Evolutionary conservation across 2,888 invertebrate genomes (phyloP).

Genomic region (Aphrophora alni): DNA sequence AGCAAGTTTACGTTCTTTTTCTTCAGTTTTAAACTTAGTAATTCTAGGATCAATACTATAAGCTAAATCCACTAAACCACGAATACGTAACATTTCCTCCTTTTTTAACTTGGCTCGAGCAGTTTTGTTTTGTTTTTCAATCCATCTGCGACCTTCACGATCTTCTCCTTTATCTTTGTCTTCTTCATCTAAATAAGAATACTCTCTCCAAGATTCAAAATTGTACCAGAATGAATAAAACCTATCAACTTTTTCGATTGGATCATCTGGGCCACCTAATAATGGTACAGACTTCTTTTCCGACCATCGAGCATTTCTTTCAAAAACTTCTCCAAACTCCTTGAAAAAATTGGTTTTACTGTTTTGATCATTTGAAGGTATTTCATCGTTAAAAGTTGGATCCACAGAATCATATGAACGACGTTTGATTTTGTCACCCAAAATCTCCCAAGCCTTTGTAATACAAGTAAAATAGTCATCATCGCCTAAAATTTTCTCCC

Average conservation of each 20-base stretch:
- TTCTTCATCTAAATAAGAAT: slow-evolving; percentile 97
- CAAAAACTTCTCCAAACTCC: slow-evolving; percentile 63
- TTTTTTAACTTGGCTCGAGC: slow-evolving; percentile 93
- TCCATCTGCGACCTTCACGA: slow-evolving; percentile 75
- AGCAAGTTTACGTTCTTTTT: slow-evolving; percentile 88
- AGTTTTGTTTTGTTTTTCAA: slow-evolving; percentile 97
- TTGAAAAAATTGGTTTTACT: slow-evolving; percentile 61
- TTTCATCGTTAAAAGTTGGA: slow-evolving; percentile 87
- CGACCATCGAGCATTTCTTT: slow-evolving; percentile 89
- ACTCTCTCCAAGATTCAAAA: slow-evolving; percentile 99
- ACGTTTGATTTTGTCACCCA: slow-evolving; percentile 80
- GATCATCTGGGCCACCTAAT: slow-evolving; percentile 77
- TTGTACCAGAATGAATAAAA: slow-evolving; percentile 99
- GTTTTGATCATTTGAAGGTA: slow-evolving; percentile 76
- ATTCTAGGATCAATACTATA: slow-evolving; percentile 95
- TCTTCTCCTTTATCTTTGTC: slow-evolving; percentile 98
- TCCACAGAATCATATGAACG: slow-evolving; percentile 97
- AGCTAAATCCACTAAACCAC: slow-evolving; percentile 90
- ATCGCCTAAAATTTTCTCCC: slow-evolving; percentile 85
- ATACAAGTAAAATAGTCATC: slow-evolving; percentile 99
- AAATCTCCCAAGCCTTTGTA: slow-evolving; percentile 94
- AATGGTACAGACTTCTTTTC: slow-evolving; percentile 84
- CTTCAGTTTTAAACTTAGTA: slow-evolving; percentile 89
- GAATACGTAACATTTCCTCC: slow-evolving; percentile 93
- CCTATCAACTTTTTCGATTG: slow-evolving; percentile 84